phyloP scores from a whole-genome alignment of 2,113 vertebrate genomes.

The Cephalophus harveyi region DNA sequence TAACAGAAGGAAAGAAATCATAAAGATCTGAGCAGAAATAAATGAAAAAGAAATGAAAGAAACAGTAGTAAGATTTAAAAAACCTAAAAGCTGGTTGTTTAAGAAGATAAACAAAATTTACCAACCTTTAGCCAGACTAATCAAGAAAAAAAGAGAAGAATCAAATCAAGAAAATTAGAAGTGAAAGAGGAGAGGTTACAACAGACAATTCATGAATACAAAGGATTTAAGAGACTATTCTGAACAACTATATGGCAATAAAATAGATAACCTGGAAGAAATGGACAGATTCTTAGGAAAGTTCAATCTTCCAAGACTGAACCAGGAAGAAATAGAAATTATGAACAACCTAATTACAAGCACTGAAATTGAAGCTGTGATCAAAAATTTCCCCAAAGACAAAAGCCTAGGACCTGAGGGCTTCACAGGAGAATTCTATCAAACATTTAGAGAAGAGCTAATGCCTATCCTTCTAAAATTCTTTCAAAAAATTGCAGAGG shows the following conservation, averaged over 20 bases:
- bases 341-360: not conserved
- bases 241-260: not conserved
- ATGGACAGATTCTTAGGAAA: not conserved
- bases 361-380: not conserved
- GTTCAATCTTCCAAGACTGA: not conserved
- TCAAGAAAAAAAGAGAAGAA: not conserved
- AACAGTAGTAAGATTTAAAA: not conserved
- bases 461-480: not conserved
- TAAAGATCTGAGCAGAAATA: not conserved
- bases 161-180: not conserved
- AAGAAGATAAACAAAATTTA: not conserved
- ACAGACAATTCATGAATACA: not conserved
- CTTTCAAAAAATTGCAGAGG: not conserved
- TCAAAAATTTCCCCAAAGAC: not conserved
- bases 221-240: not conserved
- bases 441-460: not conserved
- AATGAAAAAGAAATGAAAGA: not conserved
- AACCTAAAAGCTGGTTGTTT: not conserved
- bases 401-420: not conserved
- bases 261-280: not conserved
- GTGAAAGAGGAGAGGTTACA: not conserved
- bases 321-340: not conserved
- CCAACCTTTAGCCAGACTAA: not conserved
- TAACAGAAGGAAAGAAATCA: not conserved
- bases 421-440: not conserved